phyloP scores from a whole-genome alignment of 2,888 invertebrate genomes.

The Malacosoma neustria region DNA sequence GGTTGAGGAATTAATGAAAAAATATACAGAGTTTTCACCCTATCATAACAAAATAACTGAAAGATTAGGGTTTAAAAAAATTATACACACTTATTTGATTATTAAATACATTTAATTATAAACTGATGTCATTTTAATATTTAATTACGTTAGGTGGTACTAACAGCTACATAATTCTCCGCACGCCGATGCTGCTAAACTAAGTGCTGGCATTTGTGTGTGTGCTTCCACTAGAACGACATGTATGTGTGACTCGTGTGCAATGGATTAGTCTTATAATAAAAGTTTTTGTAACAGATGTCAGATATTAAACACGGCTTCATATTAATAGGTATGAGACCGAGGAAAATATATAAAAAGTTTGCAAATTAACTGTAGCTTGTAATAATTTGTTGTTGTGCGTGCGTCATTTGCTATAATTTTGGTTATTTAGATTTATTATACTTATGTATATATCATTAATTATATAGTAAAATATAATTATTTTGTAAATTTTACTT shows the following conservation, averaged over 20 bases:
- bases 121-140: too few species aligned
- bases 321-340: slow-evolving; percentile 64
- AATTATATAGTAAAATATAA: too few species aligned
- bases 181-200: slow-evolving; percentile 51
- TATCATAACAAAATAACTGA: too few species aligned
- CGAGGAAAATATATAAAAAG: slow-evolving; percentile 68
- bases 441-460: too few species aligned
- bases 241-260: slow-evolving; percentile 39
- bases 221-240: slow-evolving; percentile 33
- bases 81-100: too few species aligned
- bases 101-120: too few species aligned
- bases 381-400: slow-evolving; percentile 45
- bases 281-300: slow-evolving; percentile 75
- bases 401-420: slow-evolving; percentile 39
- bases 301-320: slow-evolving; percentile 72
- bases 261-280: slow-evolving; percentile 75
- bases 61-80: too few species aligned
- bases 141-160: too few species aligned
- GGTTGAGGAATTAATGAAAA: too few species aligned
- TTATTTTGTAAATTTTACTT: too few species aligned
- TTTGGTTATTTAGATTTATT: slow-evolving; percentile 40
- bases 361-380: slow-evolving; percentile 57
- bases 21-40: too few species aligned
- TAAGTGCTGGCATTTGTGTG: slow-evolving; percentile 54
- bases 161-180: slow-evolving; percentile 32